A percentile compares a stretch with the other conserved stretches of the same genome.
Evolutionary conservation across 2,888 invertebrate genomes (phyloP).

Genomic region (Diaperis boleti): DNA sequence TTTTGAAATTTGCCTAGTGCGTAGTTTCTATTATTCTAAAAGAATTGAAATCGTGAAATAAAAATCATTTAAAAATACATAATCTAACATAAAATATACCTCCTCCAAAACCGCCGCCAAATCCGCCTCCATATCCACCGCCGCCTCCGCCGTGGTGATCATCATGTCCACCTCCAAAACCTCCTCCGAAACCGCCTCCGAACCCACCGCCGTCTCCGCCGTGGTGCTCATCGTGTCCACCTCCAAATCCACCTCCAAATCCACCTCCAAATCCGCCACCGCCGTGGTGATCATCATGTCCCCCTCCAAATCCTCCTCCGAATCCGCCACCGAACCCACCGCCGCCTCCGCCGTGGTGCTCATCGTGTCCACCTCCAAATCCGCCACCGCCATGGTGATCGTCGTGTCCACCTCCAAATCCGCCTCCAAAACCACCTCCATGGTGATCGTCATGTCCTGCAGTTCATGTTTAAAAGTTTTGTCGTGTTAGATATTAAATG

Average conservation of each 20-base stretch:
- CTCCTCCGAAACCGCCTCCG: constrained; percentile 58
- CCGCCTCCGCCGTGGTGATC: constrained; percentile 41
- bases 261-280: constrained; percentile 63
- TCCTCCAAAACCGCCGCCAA: constrained; percentile 37
- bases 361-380: too few relatives aligned
- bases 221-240: constrained; percentile 22
- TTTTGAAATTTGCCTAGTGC: too few relatives aligned
- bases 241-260: constrained; percentile 61
- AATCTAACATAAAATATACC: too few relatives aligned
- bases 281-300: constrained; percentile 57
- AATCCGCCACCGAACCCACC: constrained; percentile 15
- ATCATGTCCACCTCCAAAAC: constrained; percentile 42
- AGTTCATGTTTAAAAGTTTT: background rate
- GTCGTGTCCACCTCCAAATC: constrained; percentile 20
- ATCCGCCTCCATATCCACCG: constrained; percentile 33
- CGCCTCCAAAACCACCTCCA: constrained; percentile 34
- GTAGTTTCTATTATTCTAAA: too few relatives aligned
- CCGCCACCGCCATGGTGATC: constrained; percentile 22
- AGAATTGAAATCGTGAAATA: too few relatives aligned
- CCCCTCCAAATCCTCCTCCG: too few relatives aligned
- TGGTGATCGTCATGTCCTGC: constrained; percentile 29
- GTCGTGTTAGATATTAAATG: background rate
- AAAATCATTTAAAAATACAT: too few relatives aligned
- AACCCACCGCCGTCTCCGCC: constrained; percentile 62
- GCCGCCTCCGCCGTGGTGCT: constrained; percentile 8